A percentile compares a stretch with the other conserved stretches of the same genome.
Conservation (phyloP, 2,113 vertebrate species). For the Mesocricetus auratus region DNA sequence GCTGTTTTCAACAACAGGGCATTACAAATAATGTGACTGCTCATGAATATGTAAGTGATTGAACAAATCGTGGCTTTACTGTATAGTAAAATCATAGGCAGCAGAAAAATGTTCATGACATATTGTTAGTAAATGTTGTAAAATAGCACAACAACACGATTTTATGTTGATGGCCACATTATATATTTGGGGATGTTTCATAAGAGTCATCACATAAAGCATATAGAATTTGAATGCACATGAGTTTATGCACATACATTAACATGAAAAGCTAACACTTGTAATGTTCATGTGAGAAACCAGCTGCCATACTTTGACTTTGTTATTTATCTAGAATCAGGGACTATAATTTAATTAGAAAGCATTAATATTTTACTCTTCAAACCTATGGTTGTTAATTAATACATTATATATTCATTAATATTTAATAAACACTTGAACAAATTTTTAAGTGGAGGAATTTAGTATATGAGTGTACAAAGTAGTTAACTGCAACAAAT, state of each 20-base stretch:
- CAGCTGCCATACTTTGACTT: conserved; percentile 28
- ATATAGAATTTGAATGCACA: neutral
- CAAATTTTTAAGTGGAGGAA: neutral
- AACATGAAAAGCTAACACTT: neutral
- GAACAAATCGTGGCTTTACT: conserved; percentile 11
- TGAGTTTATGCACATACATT: neutral
- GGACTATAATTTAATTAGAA: conserved; percentile 41
- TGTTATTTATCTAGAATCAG: neutral
- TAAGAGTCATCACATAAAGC: neutral
- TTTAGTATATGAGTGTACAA: neutral
- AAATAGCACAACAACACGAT: neutral
- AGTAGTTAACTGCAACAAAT: neutral
- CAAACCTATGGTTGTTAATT: neutral
- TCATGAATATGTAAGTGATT: conserved; percentile 15
- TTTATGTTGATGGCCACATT: neutral
- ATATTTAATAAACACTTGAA: conserved; percentile 32
- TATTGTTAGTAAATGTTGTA: neutral
- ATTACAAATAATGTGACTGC: neutral
- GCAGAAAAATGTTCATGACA: neutral
- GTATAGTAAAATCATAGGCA: neutral
- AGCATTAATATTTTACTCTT: conserved; percentile 32
- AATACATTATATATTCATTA: neutral
- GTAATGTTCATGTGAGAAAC: neutral
- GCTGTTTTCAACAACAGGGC: conserved; percentile 6
- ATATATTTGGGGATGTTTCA: neutral